Conservation (phyloP, 2,888 invertebrate species). For the Epistrophe eligans region DNA sequence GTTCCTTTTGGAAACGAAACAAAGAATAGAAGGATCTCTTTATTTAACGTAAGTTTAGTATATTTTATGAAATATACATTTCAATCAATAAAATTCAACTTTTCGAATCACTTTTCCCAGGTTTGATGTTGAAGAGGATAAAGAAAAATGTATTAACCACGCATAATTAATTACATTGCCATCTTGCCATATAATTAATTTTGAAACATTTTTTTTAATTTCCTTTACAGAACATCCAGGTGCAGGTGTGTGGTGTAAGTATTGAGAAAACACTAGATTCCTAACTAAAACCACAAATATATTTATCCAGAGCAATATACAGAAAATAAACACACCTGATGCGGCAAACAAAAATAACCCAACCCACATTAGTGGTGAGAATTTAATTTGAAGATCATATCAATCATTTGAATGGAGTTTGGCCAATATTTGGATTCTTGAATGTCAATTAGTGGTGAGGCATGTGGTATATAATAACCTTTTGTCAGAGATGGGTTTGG, state of each 20-base stretch:
- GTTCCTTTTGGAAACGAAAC: neutral
- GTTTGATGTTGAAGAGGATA: neutral
- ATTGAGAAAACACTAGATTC: neutral
- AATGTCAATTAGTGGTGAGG: conserved; percentile 34
- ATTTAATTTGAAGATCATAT: conserved; percentile 44
- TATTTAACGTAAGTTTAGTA: neutral
- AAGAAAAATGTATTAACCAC: conserved; percentile 2
- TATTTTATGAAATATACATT: neutral
- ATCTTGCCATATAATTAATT: neutral
- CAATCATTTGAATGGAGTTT: conserved; percentile 37
- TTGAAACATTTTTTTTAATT: neutral
- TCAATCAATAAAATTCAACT: neutral
- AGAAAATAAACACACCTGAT: neutral
- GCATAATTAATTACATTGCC: conserved; percentile 20
- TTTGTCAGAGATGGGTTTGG: neutral
- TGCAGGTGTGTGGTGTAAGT: neutral
- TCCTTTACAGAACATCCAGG: neutral
- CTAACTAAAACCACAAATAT: neutral
- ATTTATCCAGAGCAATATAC: neutral
- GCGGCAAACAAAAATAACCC: neutral
- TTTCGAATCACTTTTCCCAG: neutral
- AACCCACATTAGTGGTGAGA: conserved; percentile 32
- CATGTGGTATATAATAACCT: neutral
- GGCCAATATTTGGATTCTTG: conserved; percentile 26
- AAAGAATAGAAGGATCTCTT: neutral